These are phyloP conservation scores for Drosophila histrio DNA, from an alignment of 2,888 invertebrate genomes.

Conservation along the genomic window DNA sequence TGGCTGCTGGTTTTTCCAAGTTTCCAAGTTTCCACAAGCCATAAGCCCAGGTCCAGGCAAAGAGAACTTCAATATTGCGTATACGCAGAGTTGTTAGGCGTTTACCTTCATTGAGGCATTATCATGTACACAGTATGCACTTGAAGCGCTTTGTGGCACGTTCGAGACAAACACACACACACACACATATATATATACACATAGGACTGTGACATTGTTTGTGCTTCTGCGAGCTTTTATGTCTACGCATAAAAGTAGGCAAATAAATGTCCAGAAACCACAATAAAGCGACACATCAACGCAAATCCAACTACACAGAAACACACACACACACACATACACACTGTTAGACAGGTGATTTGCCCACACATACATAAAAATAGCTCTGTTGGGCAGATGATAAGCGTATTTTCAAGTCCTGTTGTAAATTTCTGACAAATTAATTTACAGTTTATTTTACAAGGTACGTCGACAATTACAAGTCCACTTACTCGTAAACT, in stretches of 20 bases:
- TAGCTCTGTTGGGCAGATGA: slow-evolving; percentile 31
- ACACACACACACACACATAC: not conserved
- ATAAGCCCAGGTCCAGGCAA: slow-evolving; percentile 9
- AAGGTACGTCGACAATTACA: slow-evolving; percentile 4
- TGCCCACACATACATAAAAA: slow-evolving; percentile 12
- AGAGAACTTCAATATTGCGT: slow-evolving; percentile 47
- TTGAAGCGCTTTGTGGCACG: slow-evolving; percentile 61
- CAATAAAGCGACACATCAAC: slow-evolving; percentile 64
- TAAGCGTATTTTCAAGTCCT: slow-evolving; percentile 58
- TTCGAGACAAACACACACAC: slow-evolving; percentile 20
- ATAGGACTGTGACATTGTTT: slow-evolving; percentile 10
- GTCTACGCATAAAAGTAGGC: slow-evolving; percentile 67
- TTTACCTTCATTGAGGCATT: slow-evolving; percentile 60
- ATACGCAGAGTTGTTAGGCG: slow-evolving; percentile 52
- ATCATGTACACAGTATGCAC: slow-evolving; percentile 64
- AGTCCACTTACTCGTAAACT: slow-evolving; percentile 6
- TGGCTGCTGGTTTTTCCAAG: slow-evolving; percentile 19
- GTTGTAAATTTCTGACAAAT: slow-evolving; percentile 56
- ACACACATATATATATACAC: not conserved
- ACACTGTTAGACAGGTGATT: slow-evolving; percentile 29
- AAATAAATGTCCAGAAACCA: slow-evolving; percentile 57
- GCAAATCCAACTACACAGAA: slow-evolving; percentile 15
- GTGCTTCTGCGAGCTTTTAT: slow-evolving; percentile 40
- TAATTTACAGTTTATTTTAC: slow-evolving; percentile 67
- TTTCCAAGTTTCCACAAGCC: slow-evolving; percentile 13